Evolutionary conservation across 2,113 vertebrate genomes (phyloP), one percentile per base, ranked within the genome.

Genomic region (Willisornis vidua): DNA sequence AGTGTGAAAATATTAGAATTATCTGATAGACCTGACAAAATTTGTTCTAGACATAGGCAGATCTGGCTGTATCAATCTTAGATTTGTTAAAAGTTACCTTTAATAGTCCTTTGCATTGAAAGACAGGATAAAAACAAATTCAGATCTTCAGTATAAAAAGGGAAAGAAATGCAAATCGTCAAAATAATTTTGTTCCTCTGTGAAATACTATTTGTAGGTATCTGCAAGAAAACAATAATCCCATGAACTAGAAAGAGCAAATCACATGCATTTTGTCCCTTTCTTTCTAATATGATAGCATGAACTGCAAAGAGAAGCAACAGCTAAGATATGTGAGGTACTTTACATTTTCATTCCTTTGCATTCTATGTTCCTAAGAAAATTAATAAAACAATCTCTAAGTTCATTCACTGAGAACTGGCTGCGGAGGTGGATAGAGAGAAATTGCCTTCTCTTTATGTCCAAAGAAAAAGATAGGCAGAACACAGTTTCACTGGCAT

Each of bases 251-350:
- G 37, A 78, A 88, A 67, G 6, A 72, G 35, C 3, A 66, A 49
- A 5, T 55, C 6, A 7, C 8, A 37, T 35, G 4, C 0, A 0
- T 16, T n/a, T 57, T 82, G 81, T 58, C 7, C 6, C 2, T 51
- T 68, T 57, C 23, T 72, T 6, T 76, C 23, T 55, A 15, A 22
- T 68, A 5, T 59, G 22, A 13, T 67, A 62, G 31, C 12, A 28
- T 35, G 6, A 3, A n/a, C 31, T 15, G 3, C 59, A 8, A 80
- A 59, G 18, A 65, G 39, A 68, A 76, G 6, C 6, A 92, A 58
- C 3, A 25, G 13, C 18, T 70, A 65, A 74, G 78, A 48, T 48
- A 78, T 22, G 4, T 52, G 28, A 3, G 45, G 35, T 35, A 2
- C 19, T 29, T 72, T 59, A n/a, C 11, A 63, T 14, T 46, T 59